Conservation (phyloP, 2,113 vertebrate species). For the Plectropomus leopardus region DNA sequence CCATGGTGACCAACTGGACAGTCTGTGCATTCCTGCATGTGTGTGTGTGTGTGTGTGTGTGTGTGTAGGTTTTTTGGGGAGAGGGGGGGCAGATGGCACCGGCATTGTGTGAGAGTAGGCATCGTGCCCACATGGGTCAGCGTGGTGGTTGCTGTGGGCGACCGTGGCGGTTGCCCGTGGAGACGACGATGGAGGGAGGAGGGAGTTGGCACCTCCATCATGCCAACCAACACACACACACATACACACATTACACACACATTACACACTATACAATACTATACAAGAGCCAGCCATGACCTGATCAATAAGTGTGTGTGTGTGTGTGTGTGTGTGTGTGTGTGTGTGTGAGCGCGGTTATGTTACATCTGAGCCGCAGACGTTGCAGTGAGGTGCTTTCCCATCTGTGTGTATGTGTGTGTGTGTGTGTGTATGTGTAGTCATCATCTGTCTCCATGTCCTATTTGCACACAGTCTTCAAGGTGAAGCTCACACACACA, state of each 20-base stretch:
- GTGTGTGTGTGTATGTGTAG: slow-evolving; percentile 35
- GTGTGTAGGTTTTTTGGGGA: not conserved
- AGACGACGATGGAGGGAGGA: slow-evolving; percentile 50
- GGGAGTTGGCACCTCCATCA: slow-evolving; percentile 49
- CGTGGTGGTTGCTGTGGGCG: slow-evolving; percentile 60
- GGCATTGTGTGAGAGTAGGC: slow-evolving; percentile 67
- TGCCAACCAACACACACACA: slow-evolving; percentile 33
- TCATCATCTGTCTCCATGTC: slow-evolving; percentile 49
- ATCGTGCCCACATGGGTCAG: slow-evolving; percentile 61
- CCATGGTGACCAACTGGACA: slow-evolving; percentile 68
- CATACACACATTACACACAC: slow-evolving; percentile 28
- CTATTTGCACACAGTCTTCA: slow-evolving; percentile 48
- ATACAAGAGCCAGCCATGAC: slow-evolving; percentile 23
- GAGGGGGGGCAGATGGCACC: slow-evolving; percentile 56
- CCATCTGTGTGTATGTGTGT: slow-evolving; percentile 31
- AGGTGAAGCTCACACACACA: slow-evolving; percentile 53
- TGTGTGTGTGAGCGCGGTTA: slow-evolving; percentile 30
- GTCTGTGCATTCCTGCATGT: slow-evolving; percentile 54
- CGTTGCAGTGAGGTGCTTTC: slow-evolving; percentile 49
- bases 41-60: slow-evolving; percentile 40
- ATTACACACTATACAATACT: not conserved
- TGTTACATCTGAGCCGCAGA: slow-evolving; percentile 42
- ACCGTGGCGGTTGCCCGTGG: slow-evolving; percentile 52
- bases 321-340: slow-evolving; percentile 32
- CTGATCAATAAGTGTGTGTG: slow-evolving; percentile 37